Conservation (phyloP, 2,888 invertebrate genomes). For the Tachina fera region DNA sequence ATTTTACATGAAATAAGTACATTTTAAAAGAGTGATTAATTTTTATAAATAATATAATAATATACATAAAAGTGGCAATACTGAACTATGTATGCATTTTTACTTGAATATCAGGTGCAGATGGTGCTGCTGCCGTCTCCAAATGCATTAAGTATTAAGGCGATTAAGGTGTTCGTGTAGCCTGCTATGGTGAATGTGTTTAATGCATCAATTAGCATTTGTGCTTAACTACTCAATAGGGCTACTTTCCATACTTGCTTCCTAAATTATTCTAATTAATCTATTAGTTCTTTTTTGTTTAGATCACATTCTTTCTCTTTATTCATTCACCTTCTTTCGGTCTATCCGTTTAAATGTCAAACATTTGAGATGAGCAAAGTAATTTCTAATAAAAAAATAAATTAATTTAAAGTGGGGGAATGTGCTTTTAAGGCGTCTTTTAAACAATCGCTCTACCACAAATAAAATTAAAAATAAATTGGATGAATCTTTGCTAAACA, state of each 20-base stretch:
- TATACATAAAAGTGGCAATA: too few species aligned
- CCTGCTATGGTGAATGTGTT: too few species aligned
- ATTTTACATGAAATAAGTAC: too few species aligned
- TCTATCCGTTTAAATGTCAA: conserved; percentile 43
- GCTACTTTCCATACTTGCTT: conserved; percentile 8
- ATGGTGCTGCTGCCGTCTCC: too few species aligned
- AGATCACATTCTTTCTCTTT: conserved; percentile 42
- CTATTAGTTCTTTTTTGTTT: conserved; percentile 27
- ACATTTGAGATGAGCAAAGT: conserved; percentile 1
- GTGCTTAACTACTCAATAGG: not conserved
- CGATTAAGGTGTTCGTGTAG: too few species aligned
- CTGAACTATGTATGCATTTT: too few species aligned
- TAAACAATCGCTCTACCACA: conserved; percentile 30
- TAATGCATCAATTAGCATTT: too few species aligned
- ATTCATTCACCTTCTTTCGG: conserved; percentile 25
- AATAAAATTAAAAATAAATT: conserved; percentile 7
- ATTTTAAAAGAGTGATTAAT: too few species aligned
- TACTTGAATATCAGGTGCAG: too few species aligned
- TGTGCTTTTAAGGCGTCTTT: conserved; percentile 50
- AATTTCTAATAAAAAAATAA: conserved; percentile 14
- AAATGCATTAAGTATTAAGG: too few species aligned
- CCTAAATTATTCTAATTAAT: conserved; percentile 15
- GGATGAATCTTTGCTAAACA: conserved; percentile 56
- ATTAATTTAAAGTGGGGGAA: conserved; percentile 35
- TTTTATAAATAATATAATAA: too few species aligned